These are phyloP conservation scores for Malurus cyaneus DNA, from an alignment of 2,113 vertebrate species.

Conservation along the genomic window DNA sequence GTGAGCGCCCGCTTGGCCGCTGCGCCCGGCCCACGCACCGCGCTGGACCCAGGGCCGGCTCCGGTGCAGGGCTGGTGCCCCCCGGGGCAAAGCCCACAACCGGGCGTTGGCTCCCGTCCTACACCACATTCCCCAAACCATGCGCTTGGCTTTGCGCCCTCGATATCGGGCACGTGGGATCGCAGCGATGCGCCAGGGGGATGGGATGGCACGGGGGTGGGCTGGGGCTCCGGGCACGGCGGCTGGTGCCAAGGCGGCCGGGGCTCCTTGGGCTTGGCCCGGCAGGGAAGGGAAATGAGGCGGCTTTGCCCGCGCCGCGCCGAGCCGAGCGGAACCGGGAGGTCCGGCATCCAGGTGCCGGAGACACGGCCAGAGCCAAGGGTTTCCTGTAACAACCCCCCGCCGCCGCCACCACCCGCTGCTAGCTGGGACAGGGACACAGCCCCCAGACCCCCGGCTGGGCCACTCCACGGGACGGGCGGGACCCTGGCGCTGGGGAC, in stretches of 20 bases:
- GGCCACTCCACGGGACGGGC: accelerated
- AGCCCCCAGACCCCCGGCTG: background rate
- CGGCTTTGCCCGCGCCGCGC: background rate
- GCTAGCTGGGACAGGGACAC: background rate
- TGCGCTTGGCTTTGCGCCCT: background rate
- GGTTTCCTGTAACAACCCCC: conserved; percentile 42
- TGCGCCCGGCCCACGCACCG: background rate
- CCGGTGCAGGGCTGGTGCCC: background rate
- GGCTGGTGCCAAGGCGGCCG: background rate
- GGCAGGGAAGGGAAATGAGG: conserved; percentile 57
- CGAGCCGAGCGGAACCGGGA: conserved; percentile 30
- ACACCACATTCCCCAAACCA: background rate
- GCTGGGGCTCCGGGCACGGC: background rate
- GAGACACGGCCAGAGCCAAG: background rate
- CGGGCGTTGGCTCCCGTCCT: background rate
- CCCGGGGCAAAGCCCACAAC: background rate
- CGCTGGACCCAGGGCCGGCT: background rate
- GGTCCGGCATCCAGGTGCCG: conserved; percentile 41
- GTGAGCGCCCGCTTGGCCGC: background rate
- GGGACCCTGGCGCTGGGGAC: background rate
- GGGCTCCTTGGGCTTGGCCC: conserved; percentile 14
- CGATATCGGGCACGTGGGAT: background rate
- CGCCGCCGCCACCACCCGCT: background rate
- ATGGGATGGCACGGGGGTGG: background rate
- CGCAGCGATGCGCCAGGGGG: background rate